Base-by-base conservation (phyloP, 2,888 invertebrate genomes). In the Deilephila elpenor region DNA sequence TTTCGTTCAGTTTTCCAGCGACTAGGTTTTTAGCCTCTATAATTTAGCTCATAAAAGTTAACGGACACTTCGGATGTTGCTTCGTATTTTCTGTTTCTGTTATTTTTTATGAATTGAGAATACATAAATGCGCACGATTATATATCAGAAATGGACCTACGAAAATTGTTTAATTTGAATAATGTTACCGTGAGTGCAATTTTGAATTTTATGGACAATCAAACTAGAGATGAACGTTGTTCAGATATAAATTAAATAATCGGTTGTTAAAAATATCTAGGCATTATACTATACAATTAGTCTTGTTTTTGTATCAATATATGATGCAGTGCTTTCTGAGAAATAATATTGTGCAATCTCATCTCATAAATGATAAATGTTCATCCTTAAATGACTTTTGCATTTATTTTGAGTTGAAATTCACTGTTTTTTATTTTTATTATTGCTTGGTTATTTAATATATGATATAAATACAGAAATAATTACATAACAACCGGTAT, bases 181-280 rank as follows among this genome's bases (percentile, higher is more conserved):
- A 88, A 87, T 88, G 85, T 88, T 87, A 84, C 87, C 87, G 83
- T 88, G 87, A 84, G 79, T 79, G 87, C 87, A 85, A 90, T 90
- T 91, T 89, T 71, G 74, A 86, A 88, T 90, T 89, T 89, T 90
- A 90, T 88, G 87, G 88, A 82, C 83, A 83, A 89, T 90, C 79
- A 87, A 82, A 81, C 77, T 83, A 81, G 79, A 84, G 79, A 74
- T 76, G 78, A 80, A 78, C 76, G 78, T 75, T 81, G 74, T 75
- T 82, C 79, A 77, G 77, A 71, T 56, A 73, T 73, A 71, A 59
- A 73, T 61, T 60, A 73, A 60, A 70, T 73, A 70, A 61, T 71
- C 37, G 59, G 59, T 61, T 56, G 34, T 4, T 34, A 61, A 62
- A 53, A 71, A 64, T 59, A 59, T 71, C 60, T 70, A 64, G 20